These are phyloP conservation scores for Apogon talboti DNA, from an alignment of 2,797 vertebrate species.

Conservation along the genomic window DNA sequence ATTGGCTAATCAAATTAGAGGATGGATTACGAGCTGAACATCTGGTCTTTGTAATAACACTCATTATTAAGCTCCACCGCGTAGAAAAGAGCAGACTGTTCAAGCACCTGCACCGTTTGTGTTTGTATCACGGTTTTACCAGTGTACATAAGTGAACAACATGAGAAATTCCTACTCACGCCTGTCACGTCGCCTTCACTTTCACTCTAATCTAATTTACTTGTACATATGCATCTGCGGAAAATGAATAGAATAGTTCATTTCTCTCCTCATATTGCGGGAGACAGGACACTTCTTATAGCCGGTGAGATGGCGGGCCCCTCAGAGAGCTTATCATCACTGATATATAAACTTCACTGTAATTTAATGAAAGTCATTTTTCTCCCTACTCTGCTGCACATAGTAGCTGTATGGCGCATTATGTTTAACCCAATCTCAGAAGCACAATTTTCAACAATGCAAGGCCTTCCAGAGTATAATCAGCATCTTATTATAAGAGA, in stretches of 20 bases:
- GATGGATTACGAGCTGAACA: conserved; percentile 63
- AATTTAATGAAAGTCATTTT: conserved; percentile 77
- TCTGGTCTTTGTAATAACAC: conserved; percentile 70
- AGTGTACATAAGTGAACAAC: conserved; percentile 3
- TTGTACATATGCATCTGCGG: conserved; percentile 31
- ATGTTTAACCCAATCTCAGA: conserved; percentile 36
- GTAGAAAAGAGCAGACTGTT: conserved; percentile 24
- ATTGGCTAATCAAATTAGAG: conserved; percentile 74
- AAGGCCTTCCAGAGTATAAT: conserved; percentile 23
- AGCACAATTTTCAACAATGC: conserved; percentile 46
- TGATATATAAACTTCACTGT: conserved; percentile 67
- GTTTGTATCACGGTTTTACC: background rate
- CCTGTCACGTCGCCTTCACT: conserved; percentile 13
- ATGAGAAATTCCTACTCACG: background rate
- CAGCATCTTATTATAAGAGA: conserved; percentile 7
- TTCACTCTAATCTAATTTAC: conserved; percentile 39
- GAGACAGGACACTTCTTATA: conserved; percentile 43
- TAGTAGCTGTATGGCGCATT: conserved; percentile 36
- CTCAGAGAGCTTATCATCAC: conserved; percentile 65
- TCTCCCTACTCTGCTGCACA: conserved; percentile 32
- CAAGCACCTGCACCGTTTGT: conserved; percentile 27
- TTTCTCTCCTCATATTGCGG: conserved; percentile 13
- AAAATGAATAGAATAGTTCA: conserved; percentile 57
- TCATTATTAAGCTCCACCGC: conserved; percentile 63
- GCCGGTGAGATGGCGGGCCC: conserved; percentile 37